Conservation (phyloP, 2,797 vertebrate genomes). For the Tenualosa thibaudeaui region DNA sequence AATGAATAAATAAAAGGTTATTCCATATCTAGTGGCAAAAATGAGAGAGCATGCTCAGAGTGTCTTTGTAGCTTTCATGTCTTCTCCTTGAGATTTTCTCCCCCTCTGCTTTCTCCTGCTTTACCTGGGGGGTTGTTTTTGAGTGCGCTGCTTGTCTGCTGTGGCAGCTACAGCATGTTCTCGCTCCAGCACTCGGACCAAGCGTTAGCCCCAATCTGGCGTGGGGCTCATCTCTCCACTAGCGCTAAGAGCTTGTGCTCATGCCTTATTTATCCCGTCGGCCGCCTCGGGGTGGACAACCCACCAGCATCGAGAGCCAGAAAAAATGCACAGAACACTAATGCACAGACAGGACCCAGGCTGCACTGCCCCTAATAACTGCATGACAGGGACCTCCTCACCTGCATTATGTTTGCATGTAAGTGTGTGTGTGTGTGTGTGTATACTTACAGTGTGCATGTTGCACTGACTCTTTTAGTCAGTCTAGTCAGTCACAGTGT, state of each 20-base stretch:
- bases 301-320: background rate
- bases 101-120: slow-evolving; percentile 21
- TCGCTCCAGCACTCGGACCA: background rate
- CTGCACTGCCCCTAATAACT: background rate
- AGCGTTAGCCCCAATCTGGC: background rate
- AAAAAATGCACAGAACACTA: background rate
- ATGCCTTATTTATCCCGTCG: slow-evolving; percentile 70
- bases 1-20: background rate
- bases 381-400: background rate
- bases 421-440: no score
- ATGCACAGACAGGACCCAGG: background rate
- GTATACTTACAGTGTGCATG: background rate
- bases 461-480: background rate
- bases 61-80: background rate
- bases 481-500: background rate
- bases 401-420: no score
- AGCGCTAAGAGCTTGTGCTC: slow-evolving; percentile 61
- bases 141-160: slow-evolving; percentile 41
- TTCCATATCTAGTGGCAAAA: background rate
- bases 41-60: background rate
- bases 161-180: slow-evolving; percentile 48
- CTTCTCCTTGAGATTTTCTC: slow-evolving; percentile 5
- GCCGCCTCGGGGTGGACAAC: slow-evolving; percentile 48
- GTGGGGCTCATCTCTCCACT: slow-evolving; percentile 53
- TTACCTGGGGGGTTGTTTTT: slow-evolving; percentile 39